Base-by-base conservation (phyloP, 2,888 invertebrate genomes). In the Mesoligia furuncula region DNA sequence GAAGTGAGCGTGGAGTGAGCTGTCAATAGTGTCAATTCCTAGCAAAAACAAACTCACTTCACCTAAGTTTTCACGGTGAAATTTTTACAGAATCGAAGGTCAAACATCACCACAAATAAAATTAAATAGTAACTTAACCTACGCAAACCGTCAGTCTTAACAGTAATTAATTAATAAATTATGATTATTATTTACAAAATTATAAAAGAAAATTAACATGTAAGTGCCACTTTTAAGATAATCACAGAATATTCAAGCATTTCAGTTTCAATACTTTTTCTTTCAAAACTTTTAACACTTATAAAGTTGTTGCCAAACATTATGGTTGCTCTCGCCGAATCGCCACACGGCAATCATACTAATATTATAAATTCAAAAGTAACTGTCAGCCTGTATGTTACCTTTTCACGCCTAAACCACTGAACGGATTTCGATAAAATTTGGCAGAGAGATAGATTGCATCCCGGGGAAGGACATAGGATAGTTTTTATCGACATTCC, bases 171-270 rank as follows among this genome's bases (percentile, higher is more conserved):
- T 77, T 77, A 48, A 39, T 39, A 27, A 45, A 27, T 36, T 17
- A 83, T 79, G 68, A 80, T 90, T 81, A 87, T 36, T 72, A 86
- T 76, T 67, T 81, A 88, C 73, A 88, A 42, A 2, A 74, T 48
- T 54, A 75, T n/a, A 20, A 75, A 75, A 72, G 24, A 67, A 17
- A 27, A 66, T 57, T 48, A 48, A 59, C 17, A 59, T 24, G 74
- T 68, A 76, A 78, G 75, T 77, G 81, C 82, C 81, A 72, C 65
- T 71, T 75, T 42, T 68, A 61, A 77, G 69, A 75, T 81, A 83
- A 90, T 90, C 90, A 90, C 89, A 89, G 88, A 87, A 74, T 79
- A 85, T 75, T 81, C 83, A 89, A 79, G 81, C 90, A 87, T 85
- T 54, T 69, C 27, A 54, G 78, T 84, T 78, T 20, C 27, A 87